phyloP scores from a whole-genome alignment of 2,797 vertebrate species.

The Limosa lapponica region DNA sequence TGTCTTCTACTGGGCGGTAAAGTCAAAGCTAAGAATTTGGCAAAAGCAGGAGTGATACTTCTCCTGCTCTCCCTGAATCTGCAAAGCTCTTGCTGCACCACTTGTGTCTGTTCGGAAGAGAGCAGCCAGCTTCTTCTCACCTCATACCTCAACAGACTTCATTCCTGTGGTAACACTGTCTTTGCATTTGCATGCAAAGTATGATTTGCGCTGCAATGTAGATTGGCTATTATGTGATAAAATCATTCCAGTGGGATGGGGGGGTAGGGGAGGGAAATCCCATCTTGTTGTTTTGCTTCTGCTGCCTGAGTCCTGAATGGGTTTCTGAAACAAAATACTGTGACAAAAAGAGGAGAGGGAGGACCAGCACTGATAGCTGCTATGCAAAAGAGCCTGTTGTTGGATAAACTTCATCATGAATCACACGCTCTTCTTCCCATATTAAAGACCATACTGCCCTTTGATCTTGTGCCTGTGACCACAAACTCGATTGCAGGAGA shows the following conservation, averaged over 20 bases:
- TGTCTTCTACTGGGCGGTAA: neutral
- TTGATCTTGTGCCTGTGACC: neutral
- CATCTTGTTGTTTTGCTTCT: neutral
- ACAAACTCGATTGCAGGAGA: neutral
- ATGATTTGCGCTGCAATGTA: neutral
- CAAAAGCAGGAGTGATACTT: neutral
- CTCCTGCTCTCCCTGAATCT: neutral
- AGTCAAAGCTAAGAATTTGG: neutral
- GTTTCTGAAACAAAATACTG: neutral
- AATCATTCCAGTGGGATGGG: neutral
- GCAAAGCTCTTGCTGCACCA: neutral
- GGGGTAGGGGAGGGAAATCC: neutral
- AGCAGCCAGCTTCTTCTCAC: neutral
- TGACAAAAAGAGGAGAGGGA: neutral
- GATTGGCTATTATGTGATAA: neutral
- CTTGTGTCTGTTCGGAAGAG: neutral
- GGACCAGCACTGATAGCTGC: neutral
- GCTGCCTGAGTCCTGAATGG: neutral
- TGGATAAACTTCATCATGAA: neutral
- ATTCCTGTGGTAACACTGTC: constrained; percentile 20
- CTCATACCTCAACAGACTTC: neutral
- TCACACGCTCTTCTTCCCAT: neutral
- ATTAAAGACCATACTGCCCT: neutral
- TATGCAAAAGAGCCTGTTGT: neutral
- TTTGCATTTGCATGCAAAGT: constrained; percentile 14